Evolutionary conservation across 2,888 invertebrate species (phyloP).

Genomic region (Marasmarcha lunaedactyla): DNA sequence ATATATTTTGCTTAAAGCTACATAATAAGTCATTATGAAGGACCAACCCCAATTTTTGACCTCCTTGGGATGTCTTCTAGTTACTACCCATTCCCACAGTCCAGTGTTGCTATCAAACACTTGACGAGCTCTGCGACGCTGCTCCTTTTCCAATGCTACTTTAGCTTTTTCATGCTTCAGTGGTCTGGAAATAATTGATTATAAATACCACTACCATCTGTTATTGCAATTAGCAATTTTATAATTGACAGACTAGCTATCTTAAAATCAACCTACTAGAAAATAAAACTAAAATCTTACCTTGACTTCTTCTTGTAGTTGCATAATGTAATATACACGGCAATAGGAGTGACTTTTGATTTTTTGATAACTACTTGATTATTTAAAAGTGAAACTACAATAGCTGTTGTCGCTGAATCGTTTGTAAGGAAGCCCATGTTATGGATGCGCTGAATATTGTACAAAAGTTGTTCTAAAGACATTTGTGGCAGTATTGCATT

Average conservation of each 20-base stretch:
- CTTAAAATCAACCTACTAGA: no score
- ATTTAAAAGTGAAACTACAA: conserved; percentile 61
- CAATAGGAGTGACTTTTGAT: conserved; percentile 51
- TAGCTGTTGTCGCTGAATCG: conserved; percentile 57
- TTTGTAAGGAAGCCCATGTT: conserved; percentile 71
- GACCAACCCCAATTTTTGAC: conserved; percentile 54
- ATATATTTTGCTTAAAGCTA: no score
- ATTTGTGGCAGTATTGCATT: conserved; percentile 68
- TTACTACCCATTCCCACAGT: conserved; percentile 48
- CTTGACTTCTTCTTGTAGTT: conserved; percentile 74
- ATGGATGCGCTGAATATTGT: conserved; percentile 71
- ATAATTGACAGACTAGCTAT: no score
- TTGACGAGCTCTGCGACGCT: conserved; percentile 47
- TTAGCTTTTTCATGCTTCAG: conserved; percentile 43
- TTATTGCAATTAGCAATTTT: no score
- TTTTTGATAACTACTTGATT: conserved; percentile 53
- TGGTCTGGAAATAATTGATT: conserved; percentile 37
- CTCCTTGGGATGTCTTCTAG: conserved; percentile 50
- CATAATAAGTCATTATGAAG: no score
- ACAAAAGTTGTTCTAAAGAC: conserved; percentile 58
- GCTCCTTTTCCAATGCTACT: conserved; percentile 35
- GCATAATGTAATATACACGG: conserved; percentile 69
- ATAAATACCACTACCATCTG: conserved; percentile 3
- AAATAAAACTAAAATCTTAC: no score
- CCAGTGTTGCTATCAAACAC: conserved; percentile 39